These are phyloP conservation scores for Amphiprion ocellaris DNA, from an alignment of 2,113 vertebrate genomes.

Conservation along the genomic window DNA sequence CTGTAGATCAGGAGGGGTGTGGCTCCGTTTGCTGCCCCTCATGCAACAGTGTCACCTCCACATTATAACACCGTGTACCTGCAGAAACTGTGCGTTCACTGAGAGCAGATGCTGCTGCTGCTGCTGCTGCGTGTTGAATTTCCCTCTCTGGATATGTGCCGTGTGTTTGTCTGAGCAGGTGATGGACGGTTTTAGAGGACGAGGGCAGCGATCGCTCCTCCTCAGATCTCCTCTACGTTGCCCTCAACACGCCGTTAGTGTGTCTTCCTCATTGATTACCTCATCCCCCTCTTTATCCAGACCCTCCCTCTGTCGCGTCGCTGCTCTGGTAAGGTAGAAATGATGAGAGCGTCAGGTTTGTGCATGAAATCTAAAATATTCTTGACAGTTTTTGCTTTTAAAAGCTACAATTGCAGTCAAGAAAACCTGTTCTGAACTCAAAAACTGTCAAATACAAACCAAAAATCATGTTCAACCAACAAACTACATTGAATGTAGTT, in stretches of 20 bases:
- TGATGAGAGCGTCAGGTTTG: conserved; percentile 57
- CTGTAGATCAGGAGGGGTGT: not conserved
- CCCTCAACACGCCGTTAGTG: conserved; percentile 14
- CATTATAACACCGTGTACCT: no score
- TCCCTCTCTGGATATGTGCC: no score
- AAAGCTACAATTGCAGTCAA: no score
- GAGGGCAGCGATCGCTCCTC: conserved; percentile 13
- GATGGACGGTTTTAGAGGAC: conserved; percentile 34
- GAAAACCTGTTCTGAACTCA: no score
- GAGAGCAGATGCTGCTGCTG: not conserved
- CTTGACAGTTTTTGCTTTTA: no score
- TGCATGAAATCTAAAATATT: no score
- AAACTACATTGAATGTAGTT: no score
- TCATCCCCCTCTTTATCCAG: conserved; percentile 70
- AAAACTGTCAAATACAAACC: no score
- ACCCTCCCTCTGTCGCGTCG: conserved; percentile 21
- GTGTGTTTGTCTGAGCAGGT: not conserved
- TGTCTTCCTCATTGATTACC: conserved; percentile 70
- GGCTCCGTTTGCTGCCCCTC: not conserved
- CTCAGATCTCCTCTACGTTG: conserved; percentile 4
- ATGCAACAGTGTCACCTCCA: no score
- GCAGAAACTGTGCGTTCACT: conserved; percentile 9
- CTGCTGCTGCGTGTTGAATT: not conserved
- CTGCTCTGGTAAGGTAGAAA: conserved; percentile 38
- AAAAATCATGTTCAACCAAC: no score